Percentiles rank a stretch among this genome's conserved stretches.
Evolutionary conservation across 64 coral and sea anemone species (phyloP).

Genomic region (Cladopsammia gracilis): DNA sequence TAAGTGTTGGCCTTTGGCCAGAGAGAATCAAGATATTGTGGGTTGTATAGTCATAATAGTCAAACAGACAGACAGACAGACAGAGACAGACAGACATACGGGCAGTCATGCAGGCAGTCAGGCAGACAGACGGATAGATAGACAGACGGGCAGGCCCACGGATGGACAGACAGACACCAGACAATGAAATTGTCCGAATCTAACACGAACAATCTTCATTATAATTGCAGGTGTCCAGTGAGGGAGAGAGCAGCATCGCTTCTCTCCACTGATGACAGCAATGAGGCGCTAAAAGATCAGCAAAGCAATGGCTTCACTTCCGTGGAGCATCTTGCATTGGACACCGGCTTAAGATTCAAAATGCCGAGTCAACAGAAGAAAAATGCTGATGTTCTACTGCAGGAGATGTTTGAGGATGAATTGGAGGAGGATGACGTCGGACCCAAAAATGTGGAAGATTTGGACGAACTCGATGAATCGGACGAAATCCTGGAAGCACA

Average conservation of each 20-base stretch:
- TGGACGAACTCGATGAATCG: slow-evolving; percentile 77
- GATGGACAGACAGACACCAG: no score
- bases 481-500: slow-evolving; percentile 42
- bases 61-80: no score
- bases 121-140: no score
- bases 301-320: slow-evolving; percentile 38
- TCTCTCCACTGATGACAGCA: background rate
- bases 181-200: no score
- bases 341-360: slow-evolving; percentile 82
- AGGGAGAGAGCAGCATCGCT: slow-evolving; percentile 21
- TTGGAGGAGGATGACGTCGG: slow-evolving; percentile 82
- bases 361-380: slow-evolving; percentile 93
- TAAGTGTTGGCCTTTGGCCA: no score
- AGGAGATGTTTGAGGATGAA: slow-evolving; percentile 99
- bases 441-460: slow-evolving; percentile 64
- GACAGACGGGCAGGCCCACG: no score
- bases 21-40: no score
- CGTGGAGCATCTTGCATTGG: slow-evolving; percentile 72
- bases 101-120: no score
- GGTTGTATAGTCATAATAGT: no score
- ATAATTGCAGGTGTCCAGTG: slow-evolving; percentile 7
- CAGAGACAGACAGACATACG: no score
- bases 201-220: background rate
- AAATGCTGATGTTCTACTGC: slow-evolving; percentile 89
- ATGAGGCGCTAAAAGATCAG: background rate